Evolutionary conservation across 2,888 invertebrate genomes (phyloP).

Genomic region (Anoncus sp.): DNA sequence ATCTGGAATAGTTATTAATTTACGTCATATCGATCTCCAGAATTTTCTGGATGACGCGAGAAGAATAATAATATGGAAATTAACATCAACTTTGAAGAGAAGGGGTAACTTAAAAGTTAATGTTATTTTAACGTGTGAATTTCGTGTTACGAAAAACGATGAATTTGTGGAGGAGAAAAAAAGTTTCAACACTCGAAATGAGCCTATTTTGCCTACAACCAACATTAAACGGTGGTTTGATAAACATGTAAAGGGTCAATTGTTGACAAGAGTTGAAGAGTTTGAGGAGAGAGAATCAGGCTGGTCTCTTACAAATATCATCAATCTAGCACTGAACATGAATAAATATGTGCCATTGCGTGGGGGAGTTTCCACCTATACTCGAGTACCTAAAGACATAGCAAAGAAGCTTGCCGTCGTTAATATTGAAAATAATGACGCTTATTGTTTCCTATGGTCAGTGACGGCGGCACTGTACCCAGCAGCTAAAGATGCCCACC

Average conservation of each 20-base stretch:
- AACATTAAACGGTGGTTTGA: background rate
- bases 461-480: slow-evolving; percentile 1
- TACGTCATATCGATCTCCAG: too few relatives aligned
- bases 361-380: background rate
- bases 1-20: too few relatives aligned
- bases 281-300: slow-evolving; percentile 1
- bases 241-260: background rate
- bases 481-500: background rate
- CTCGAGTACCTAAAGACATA: background rate
- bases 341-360: background rate
- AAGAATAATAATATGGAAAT: background rate
- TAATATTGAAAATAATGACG: background rate
- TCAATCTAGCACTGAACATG: background rate
- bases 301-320: background rate
- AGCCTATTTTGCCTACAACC: background rate
- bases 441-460: too few relatives aligned
- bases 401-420: background rate
- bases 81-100: too few relatives aligned
- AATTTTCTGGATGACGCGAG: background rate
- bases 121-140: background rate
- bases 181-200: background rate
- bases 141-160: background rate
- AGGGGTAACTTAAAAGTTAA: too few relatives aligned
- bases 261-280: background rate
- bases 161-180: background rate